Evolutionary conservation across 2,113 vertebrate species (phyloP).

Genomic region (Proterorhinus semilunaris): DNA sequence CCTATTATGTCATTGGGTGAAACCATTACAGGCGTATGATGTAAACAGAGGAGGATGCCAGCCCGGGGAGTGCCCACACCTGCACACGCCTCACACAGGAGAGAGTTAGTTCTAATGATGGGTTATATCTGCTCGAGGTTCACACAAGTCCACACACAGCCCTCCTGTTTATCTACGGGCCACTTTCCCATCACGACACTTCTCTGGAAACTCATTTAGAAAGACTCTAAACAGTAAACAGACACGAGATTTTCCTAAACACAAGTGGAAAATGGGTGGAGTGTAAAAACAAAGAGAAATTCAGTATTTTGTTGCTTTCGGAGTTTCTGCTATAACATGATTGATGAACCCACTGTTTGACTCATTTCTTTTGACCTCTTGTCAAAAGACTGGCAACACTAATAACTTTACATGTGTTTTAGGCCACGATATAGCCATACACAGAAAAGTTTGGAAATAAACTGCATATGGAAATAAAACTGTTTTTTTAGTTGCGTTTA

Average conservation of each 20-base stretch:
- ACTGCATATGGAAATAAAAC: too few relatives aligned
- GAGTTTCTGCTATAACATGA: too few relatives aligned
- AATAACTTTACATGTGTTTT: too few relatives aligned
- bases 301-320: background rate
- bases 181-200: background rate
- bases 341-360: too few relatives aligned
- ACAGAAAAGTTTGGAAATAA: too few relatives aligned
- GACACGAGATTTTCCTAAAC: conserved; percentile 10
- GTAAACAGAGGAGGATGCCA: conserved; percentile 36
- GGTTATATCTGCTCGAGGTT: conserved; percentile 47
- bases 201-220: conserved; percentile 15
- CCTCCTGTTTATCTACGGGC: conserved; percentile 10
- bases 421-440: too few relatives aligned
- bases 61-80: conserved; percentile 26
- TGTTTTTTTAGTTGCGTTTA: too few relatives aligned
- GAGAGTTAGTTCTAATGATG: conserved; percentile 50
- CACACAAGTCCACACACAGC: conserved; percentile 60
- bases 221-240: background rate
- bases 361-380: too few relatives aligned
- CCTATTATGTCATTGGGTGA: conserved; percentile 30
- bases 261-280: background rate
- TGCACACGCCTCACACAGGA: conserved; percentile 17
- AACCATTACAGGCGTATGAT: conserved; percentile 42
- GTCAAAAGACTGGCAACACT: too few relatives aligned
- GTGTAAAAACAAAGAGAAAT: background rate